A percentile compares a stretch with the other conserved stretches of the same genome.
phyloP scores from a whole-genome alignment of 2,888 invertebrate genomes.

The Athetis lepigone region DNA sequence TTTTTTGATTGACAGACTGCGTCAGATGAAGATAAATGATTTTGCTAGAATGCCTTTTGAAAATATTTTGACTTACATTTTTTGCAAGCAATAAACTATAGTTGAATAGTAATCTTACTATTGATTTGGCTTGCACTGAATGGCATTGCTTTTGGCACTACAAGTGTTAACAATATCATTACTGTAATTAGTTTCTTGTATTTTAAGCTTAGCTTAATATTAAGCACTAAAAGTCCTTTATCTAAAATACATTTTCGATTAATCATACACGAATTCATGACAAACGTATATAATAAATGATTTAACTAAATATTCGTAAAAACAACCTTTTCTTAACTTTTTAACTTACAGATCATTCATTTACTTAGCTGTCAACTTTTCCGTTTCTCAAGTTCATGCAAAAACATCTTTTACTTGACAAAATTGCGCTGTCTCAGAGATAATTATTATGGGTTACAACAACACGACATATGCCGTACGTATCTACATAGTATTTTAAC shows the following conservation, averaged over 20 bases:
- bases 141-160: conserved; percentile 2
- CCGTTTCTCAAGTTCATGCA: neutral
- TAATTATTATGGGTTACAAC: conserved; percentile 21
- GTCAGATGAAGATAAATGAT: conserved; percentile 48
- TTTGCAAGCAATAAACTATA: conserved; percentile 22
- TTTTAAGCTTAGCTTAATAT: neutral
- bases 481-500: conserved; percentile 52
- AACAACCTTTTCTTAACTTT: neutral
- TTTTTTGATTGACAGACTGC: conserved; percentile 51
- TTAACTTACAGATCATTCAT: no score
- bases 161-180: conserved; percentile 3
- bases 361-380: conserved; percentile 2
- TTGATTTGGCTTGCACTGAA: conserved; percentile 17
- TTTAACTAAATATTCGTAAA: conserved; percentile 5
- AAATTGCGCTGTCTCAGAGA: neutral
- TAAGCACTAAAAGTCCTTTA: neutral
- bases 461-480: conserved; percentile 14
- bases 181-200: neutral
- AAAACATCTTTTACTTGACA: conserved; percentile 8
- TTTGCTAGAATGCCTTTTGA: conserved; percentile 28
- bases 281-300: neutral
- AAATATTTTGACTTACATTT: conserved; percentile 56
- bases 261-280: neutral
- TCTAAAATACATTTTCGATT: neutral
- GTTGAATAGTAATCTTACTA: conserved; percentile 2